These are phyloP conservation scores for Pinctada fucata DNA, from an alignment of 2,888 invertebrate genomes.

Conservation along the genomic window DNA sequence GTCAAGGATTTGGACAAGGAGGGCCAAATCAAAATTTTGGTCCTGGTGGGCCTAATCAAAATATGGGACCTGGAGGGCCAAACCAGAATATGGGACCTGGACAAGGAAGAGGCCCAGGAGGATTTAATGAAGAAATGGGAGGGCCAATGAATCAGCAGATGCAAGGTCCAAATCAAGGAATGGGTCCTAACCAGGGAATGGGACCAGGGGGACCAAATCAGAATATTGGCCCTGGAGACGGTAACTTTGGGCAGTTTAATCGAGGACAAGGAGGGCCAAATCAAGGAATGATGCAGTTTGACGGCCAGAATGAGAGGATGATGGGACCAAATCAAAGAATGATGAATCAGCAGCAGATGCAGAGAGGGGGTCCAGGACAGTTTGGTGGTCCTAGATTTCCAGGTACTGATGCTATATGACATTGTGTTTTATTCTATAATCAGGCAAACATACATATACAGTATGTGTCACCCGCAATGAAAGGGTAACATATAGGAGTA, in stretches of 20 bases:
- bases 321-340: constrained; percentile 20
- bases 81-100: background rate
- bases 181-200: constrained; percentile 5
- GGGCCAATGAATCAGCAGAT: background rate
- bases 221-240: constrained; percentile 3
- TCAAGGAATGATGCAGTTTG: constrained; percentile 25
- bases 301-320: constrained; percentile 1
- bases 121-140: constrained; percentile 6
- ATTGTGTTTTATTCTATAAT: no score
- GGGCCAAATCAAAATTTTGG: background rate
- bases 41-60: background rate
- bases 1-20: background rate
- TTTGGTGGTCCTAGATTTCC: background rate
- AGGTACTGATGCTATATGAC: background rate
- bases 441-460: no score
- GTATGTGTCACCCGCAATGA: no score
- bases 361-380: background rate
- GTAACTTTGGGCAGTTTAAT: constrained; percentile 16
- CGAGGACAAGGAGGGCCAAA: constrained; percentile 1
- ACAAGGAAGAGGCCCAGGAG: background rate
- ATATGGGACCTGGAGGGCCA: background rate
- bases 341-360: constrained; percentile 17
- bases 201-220: background rate
- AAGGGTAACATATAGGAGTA: no score
- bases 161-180: background rate